These are phyloP conservation scores for Yoshiicerus persimilis DNA, from an alignment of 1,140 invertebrate species.

Conservation along the genomic window DNA sequence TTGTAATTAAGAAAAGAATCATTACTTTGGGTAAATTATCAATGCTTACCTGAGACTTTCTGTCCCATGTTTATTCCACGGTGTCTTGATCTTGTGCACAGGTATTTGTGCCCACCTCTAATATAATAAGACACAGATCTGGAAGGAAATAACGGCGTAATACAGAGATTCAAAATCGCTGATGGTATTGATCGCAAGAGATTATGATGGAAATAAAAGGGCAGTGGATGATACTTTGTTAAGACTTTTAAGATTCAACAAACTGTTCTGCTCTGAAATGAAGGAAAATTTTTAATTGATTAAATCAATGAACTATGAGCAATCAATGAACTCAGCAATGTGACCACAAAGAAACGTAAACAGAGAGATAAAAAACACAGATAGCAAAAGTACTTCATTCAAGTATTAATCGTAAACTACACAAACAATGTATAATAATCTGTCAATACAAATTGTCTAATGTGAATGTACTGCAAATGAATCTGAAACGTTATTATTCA, in stretches of 20 bases:
- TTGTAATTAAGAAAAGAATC: background rate
- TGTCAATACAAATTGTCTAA: no score
- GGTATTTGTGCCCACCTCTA: slow-evolving; percentile 44
- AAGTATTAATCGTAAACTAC: no score
- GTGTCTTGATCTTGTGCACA: slow-evolving; percentile 58
- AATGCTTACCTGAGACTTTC: slow-evolving; percentile 75
- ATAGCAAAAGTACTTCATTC: no score
- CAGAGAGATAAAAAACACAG: background rate
- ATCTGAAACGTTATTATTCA: no score
- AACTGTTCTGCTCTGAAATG: no score
- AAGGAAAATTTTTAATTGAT: no score
- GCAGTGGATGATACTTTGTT: background rate
- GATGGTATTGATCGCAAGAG: background rate
- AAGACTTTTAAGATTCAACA: no score
- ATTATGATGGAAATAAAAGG: slow-evolving; percentile 29
- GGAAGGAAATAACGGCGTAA: slow-evolving; percentile 30
- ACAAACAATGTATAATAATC: no score
- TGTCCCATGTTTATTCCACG: slow-evolving; percentile 93
- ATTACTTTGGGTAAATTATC: background rate
- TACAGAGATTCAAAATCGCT: slow-evolving; percentile 9
- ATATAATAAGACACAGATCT: slow-evolving; percentile 44
- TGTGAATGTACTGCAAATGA: no score
- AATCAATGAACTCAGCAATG: no score
- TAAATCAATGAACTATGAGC: background rate
- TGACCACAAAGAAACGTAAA: background rate